These are phyloP conservation scores for Lacerta bilineata DNA, from an alignment of 2,797 vertebrate genomes.

Conservation along the genomic window DNA sequence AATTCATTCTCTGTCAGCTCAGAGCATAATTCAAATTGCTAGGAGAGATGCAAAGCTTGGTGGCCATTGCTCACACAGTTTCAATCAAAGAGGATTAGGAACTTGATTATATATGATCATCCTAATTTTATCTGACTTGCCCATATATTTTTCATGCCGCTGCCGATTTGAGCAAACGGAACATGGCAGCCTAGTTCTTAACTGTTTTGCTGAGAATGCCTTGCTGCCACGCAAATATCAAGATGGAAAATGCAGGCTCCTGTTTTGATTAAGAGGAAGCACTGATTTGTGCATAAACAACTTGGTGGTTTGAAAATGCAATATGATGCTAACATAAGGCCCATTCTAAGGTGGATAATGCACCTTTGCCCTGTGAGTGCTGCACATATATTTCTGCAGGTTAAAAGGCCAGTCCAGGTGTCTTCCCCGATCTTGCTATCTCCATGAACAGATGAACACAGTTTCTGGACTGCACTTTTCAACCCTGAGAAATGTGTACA, in stretches of 20 bases:
- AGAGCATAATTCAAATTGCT: neutral
- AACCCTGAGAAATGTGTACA: neutral
- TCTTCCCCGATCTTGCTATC: neutral
- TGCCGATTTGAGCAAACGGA: neutral
- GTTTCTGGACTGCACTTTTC: neutral
- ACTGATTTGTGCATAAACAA: slow-evolving; percentile 26
- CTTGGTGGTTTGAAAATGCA: slow-evolving; percentile 8
- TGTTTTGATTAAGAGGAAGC: slow-evolving; percentile 37
- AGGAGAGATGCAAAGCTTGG: slow-evolving; percentile 29
- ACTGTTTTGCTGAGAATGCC: neutral
- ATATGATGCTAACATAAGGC: neutral
- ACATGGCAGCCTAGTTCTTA: neutral
- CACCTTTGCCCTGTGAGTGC: neutral
- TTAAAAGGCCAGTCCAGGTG: neutral
- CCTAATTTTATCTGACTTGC: slow-evolving; percentile 31
- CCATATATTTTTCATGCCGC: slow-evolving; percentile 1
- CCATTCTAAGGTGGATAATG: slow-evolving; percentile 16
- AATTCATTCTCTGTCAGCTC: neutral
- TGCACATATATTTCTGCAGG: neutral
- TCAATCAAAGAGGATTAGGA: slow-evolving; percentile 31
- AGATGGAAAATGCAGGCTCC: slow-evolving; percentile 7
- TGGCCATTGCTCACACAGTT: slow-evolving; percentile 23
- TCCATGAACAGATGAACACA: neutral
- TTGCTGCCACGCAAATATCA: neutral
- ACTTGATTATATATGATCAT: slow-evolving; percentile 2